Base-by-base conservation (phyloP, 2,797 vertebrate genomes). In the Scolopax rusticola region DNA sequence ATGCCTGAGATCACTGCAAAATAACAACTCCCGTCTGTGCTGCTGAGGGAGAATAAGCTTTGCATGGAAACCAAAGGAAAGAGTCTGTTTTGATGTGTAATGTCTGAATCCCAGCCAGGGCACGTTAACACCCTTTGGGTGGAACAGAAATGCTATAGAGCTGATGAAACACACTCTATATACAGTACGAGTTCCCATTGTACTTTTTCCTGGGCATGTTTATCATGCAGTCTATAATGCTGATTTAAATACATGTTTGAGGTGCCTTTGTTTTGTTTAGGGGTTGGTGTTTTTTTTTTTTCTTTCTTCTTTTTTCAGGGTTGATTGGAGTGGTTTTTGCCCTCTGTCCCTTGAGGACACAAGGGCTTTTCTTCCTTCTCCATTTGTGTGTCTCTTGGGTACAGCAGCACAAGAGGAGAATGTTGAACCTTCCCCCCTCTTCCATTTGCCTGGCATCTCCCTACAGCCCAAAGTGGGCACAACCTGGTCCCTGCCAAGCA, bases 111-210 rank as follows among this genome's bases (percentile, higher is more conserved):
- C n/a, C 70, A 93, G 96, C 96, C 95, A 96, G 81, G 64, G 50
- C 61, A 38, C 6, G 86, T 96, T 96, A 95, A 96, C 96, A 96
- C 88, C 93, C 96, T 96, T 96, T 97, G 94, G 96, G 95, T 97
- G 94, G 96, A 77, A 90, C 96, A 95, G 71, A 89, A 93, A 89
- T 96, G 84, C 88, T 97, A 68, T 87, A 65, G 91, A 61, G 56
- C 68, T 97, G 93, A 94, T 96, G 96, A 97, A 97, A 95, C 88
- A 92, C 24, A 25, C 51, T 93, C 43, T 48, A 32, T 82, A 71
- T 92, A 77, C 51, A 71, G 71, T 43, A 25, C 36, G 88, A 80
- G 33, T 89, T 93, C 75, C 85, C 78, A 93, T 67, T 93, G 91
- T 83, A 78, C 3, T 0, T 87, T 93, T 94, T 95, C 68, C 71